Conservation (phyloP, 2,888 invertebrate species). For the Plebejus melissa region DNA sequence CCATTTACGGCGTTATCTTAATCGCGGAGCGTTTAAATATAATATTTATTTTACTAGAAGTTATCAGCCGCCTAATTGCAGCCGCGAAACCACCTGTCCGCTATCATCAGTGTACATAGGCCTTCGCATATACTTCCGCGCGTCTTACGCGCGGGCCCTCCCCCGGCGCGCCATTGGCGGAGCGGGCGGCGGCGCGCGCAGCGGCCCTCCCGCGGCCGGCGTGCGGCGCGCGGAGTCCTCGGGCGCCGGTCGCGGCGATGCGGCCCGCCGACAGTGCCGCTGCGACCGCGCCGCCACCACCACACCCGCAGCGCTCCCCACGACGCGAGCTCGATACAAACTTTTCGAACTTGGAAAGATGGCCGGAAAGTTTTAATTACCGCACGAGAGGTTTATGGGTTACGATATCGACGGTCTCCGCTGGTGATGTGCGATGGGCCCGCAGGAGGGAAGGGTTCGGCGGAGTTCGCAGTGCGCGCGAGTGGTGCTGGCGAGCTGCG, state of each 20-base stretch:
- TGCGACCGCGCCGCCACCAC: slow-evolving; percentile 59
- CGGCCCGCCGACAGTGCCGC: slow-evolving; percentile 62
- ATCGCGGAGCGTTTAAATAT: slow-evolving; percentile 65
- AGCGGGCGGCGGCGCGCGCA: slow-evolving; percentile 68
- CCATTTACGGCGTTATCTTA: slow-evolving; percentile 63
- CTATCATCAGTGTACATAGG: slow-evolving; percentile 76
- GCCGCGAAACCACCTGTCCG: slow-evolving; percentile 78
- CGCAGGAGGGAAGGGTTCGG: slow-evolving; percentile 45
- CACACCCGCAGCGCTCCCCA: slow-evolving; percentile 39
- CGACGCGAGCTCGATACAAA: slow-evolving; percentile 36
- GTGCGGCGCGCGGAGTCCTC: slow-evolving; percentile 63
- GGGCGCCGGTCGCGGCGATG: slow-evolving; percentile 69
- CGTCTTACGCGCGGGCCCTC: slow-evolving; percentile 75
- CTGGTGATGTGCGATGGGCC: slow-evolving; percentile 76
- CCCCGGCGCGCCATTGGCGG: slow-evolving; percentile 68
- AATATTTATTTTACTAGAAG: slow-evolving; percentile 70
- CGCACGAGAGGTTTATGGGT: slow-evolving; percentile 36
- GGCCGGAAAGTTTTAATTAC: slow-evolving; percentile 17
- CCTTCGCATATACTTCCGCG: slow-evolving; percentile 78
- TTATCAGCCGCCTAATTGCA: slow-evolving; percentile 77
- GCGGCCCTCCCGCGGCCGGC: slow-evolving; percentile 65
- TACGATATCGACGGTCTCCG: slow-evolving; percentile 38
- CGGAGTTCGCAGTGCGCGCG: slow-evolving; percentile 43
- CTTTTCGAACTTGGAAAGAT: slow-evolving; percentile 28
- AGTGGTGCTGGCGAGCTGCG: slow-evolving; percentile 55